These are phyloP conservation scores for Macrobrachium nipponense DNA, from an alignment of 1,140 invertebrate genomes.

Conservation along the genomic window DNA sequence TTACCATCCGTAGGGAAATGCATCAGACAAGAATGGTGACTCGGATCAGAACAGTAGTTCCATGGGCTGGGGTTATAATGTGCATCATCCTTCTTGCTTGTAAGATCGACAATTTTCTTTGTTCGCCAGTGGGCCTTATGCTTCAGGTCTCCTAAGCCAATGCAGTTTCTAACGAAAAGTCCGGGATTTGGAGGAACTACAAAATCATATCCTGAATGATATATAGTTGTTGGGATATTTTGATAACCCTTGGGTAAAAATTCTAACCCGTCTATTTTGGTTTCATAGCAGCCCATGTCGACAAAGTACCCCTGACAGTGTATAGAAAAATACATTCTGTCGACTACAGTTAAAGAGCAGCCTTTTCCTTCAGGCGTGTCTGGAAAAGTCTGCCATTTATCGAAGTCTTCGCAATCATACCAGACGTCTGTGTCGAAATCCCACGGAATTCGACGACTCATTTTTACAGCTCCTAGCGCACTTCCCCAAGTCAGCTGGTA, in stretches of 20 bases:
- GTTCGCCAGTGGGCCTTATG: constrained; percentile 20
- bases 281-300: constrained; percentile 10
- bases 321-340: background rate
- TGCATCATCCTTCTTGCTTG: too few species aligned
- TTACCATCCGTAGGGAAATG: too few species aligned
- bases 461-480: constrained; percentile 6
- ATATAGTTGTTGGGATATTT: constrained; percentile 11
- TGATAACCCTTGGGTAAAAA: background rate
- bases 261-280: background rate
- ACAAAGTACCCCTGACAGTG: background rate
- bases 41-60: too few species aligned
- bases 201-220: background rate
- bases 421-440: constrained; percentile 15
- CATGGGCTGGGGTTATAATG: too few species aligned
- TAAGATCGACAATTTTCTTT: too few species aligned
- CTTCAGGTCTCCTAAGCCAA: constrained; percentile 34
- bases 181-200: constrained; percentile 29
- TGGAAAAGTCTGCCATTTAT: background rate
- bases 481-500: constrained; percentile 7
- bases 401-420: background rate
- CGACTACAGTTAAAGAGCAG: too few species aligned
- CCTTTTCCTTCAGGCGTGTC: background rate
- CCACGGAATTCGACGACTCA: constrained; percentile 3
- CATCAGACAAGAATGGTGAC: too few species aligned
- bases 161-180: constrained; percentile 14